phyloP scores from a whole-genome alignment of 2,113 vertebrate genomes.

The Phaethornis superciliosus region DNA sequence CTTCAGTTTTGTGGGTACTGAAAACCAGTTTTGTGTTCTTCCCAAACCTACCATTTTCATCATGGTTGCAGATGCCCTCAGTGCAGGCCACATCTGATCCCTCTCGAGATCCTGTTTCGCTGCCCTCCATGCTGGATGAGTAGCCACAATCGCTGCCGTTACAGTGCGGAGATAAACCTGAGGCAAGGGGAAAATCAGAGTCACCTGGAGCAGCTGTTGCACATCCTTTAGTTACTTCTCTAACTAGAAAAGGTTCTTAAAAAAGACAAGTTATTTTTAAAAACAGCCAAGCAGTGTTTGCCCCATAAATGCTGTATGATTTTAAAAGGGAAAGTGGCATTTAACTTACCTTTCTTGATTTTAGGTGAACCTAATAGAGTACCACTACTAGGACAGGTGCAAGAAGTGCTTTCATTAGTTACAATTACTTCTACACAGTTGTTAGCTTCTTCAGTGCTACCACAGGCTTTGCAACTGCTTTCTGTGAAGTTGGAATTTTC shows the following conservation, averaged over 20 bases:
- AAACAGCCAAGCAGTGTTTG: not conserved
- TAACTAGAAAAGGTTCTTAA: not conserved
- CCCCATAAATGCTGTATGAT: not conserved
- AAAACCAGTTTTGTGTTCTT: not conserved
- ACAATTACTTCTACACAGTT: constrained; percentile 82
- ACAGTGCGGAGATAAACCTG: constrained; percentile 88
- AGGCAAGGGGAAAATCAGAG: not conserved
- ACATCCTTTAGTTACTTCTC: not conserved
- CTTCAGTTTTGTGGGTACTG: not conserved
- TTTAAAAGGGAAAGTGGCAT: not conserved
- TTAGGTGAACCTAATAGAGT: constrained; percentile 86
- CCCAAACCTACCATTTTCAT: constrained; percentile 85
- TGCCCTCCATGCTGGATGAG: constrained; percentile 96
- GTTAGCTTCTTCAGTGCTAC: constrained; percentile 77
- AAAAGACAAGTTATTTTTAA: not conserved
- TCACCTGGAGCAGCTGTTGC: not conserved
- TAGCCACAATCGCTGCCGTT: constrained; percentile 95
- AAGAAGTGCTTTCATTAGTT: constrained; percentile 82
- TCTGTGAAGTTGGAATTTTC: constrained; percentile 82
- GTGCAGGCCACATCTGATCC: constrained; percentile 95
- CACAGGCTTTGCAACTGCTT: constrained; percentile 86
- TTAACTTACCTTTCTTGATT: constrained; percentile 86
- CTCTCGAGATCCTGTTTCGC: constrained; percentile 90
- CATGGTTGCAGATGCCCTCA: constrained; percentile 96
- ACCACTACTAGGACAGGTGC: constrained; percentile 84